Conservation (phyloP, 1,140 invertebrate genomes). For the Aporrectodea caliginosa region DNA sequence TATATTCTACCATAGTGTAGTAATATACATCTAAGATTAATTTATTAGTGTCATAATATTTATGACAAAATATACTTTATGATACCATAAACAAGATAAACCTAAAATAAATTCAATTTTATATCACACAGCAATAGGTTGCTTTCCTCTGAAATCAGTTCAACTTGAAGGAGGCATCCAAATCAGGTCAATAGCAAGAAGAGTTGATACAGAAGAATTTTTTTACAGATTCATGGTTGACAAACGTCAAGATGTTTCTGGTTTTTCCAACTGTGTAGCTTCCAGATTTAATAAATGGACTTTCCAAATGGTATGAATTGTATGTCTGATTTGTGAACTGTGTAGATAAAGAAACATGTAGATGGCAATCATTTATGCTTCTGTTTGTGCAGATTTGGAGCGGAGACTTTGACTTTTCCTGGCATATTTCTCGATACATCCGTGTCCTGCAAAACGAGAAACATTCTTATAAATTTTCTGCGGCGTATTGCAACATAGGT, state of each 20-base stretch:
- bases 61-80: too few relatives aligned
- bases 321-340: background rate
- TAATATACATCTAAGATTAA: too few relatives aligned
- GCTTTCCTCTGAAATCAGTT: background rate
- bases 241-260: too few relatives aligned
- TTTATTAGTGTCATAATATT: too few relatives aligned
- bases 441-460: conserved; percentile 65
- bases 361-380: conserved; percentile 42
- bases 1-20: too few relatives aligned
- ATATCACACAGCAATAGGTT: background rate
- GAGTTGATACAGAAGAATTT: background rate
- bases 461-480: background rate
- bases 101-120: too few relatives aligned
- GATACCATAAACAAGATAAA: too few relatives aligned
- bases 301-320: background rate
- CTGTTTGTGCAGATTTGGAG: conserved; percentile 52
- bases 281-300: too few relatives aligned
- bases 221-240: too few relatives aligned
- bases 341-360: background rate
- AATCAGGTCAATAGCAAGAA: background rate
- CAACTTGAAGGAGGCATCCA: background rate
- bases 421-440: conserved; percentile 89
- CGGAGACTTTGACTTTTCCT: conserved; percentile 92
- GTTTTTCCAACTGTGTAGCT: too few relatives aligned
- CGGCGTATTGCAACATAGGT: background rate